phyloP scores from a whole-genome alignment of 1,140 invertebrate genomes.

The Eciton burchellii region DNA sequence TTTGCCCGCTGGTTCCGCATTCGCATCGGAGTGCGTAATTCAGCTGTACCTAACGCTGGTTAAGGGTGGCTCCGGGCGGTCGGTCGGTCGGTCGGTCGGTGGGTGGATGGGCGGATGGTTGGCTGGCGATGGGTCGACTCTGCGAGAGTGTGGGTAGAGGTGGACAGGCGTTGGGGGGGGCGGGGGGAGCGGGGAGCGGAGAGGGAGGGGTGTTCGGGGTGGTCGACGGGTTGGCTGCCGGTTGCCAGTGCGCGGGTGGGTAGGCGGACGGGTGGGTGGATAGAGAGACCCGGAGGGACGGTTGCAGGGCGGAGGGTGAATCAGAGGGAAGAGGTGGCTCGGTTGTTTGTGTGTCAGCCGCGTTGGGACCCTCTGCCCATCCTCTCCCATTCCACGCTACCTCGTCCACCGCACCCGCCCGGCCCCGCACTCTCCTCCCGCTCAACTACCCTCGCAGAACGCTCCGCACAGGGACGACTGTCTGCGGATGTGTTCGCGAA shows the following conservation, averaged over 20 bases:
- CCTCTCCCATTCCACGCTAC: slow-evolving; percentile 62
- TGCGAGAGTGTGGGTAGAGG: slow-evolving; percentile 58
- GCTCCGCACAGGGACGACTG: slow-evolving; percentile 67
- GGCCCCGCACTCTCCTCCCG: slow-evolving; percentile 63
- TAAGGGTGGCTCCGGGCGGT: slow-evolving; percentile 62
- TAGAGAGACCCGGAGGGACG: slow-evolving; percentile 49
- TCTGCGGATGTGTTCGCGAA: slow-evolving; percentile 48
- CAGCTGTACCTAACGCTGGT: slow-evolving; percentile 78
- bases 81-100: slow-evolving; percentile 56
- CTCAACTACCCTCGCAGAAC: slow-evolving; percentile 72
- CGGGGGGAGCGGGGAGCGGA: no score
- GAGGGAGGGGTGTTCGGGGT: slow-evolving; percentile 60
- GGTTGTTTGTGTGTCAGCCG: slow-evolving; percentile 83
- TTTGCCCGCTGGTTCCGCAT: slow-evolving; percentile 65
- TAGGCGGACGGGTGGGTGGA: slow-evolving; percentile 49
- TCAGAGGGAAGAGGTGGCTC: slow-evolving; percentile 76
- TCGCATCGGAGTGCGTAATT: slow-evolving; percentile 79
- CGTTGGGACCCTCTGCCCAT: slow-evolving; percentile 78
- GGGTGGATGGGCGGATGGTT: slow-evolving; percentile 40
- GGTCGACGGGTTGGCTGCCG: slow-evolving; percentile 66
- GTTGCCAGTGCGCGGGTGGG: slow-evolving; percentile 48
- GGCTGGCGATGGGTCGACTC: slow-evolving; percentile 69
- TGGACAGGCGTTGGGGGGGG: slow-evolving; percentile 54
- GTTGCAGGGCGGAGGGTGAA: slow-evolving; percentile 50
- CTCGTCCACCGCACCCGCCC: slow-evolving; percentile 62